Evolutionary conservation across 2,113 vertebrate species (phyloP).

Genomic region (Meles meles): DNA sequence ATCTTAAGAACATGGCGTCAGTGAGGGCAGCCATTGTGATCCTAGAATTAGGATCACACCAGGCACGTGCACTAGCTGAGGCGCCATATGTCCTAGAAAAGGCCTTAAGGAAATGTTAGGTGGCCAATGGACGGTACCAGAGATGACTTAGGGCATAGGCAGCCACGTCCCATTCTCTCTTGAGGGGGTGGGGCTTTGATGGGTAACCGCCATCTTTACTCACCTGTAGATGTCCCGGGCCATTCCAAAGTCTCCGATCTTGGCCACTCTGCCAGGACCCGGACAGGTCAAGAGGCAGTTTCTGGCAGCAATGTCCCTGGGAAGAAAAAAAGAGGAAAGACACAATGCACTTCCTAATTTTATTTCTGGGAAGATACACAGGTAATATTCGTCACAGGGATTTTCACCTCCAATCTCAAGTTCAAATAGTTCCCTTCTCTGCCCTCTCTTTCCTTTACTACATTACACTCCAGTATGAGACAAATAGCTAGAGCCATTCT

Average conservation of each 20-base stretch:
- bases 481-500: neutral
- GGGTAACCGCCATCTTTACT: neutral
- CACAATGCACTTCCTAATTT: neutral
- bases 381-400: neutral
- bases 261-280: constrained; percentile 93
- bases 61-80: neutral
- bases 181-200: accelerated
- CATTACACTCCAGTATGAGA: neutral
- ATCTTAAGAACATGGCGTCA: neutral
- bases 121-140: neutral
- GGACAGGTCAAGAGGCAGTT: constrained; percentile 97
- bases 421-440: neutral
- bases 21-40: neutral
- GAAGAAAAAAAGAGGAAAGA: constrained; percentile 22
- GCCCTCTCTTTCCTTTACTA: neutral
- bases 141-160: neutral
- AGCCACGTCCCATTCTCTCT: accelerated
- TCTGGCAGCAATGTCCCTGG: constrained; percentile 97
- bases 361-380: neutral
- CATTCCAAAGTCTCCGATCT: constrained; percentile 99
- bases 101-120: neutral
- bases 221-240: constrained; percentile 99
- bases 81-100: neutral
- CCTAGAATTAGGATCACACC: neutral
- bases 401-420: neutral